Evolutionary conservation across 2,797 vertebrate species (phyloP).

Genomic region (Danio aesculapii): DNA sequence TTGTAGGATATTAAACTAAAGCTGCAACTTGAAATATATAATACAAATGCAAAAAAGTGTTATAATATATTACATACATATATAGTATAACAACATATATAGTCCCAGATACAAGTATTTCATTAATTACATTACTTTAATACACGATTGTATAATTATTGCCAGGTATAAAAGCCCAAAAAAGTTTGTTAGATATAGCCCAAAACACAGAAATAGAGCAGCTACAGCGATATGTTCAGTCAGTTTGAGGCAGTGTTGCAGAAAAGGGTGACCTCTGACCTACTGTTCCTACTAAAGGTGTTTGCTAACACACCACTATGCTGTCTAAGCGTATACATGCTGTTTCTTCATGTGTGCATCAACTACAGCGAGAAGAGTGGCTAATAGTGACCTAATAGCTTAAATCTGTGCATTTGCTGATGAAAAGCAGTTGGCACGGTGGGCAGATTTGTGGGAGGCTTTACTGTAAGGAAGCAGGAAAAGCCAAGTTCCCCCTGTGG

Average conservation of each 20-base stretch:
- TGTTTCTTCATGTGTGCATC: neutral
- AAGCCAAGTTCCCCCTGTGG: conserved; percentile 57
- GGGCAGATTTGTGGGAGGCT: conserved; percentile 49
- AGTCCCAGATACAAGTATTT: too few relatives aligned
- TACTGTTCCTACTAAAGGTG: neutral
- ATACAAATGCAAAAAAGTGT: too few relatives aligned
- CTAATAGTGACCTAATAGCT: conserved; percentile 30
- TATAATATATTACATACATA: too few relatives aligned
- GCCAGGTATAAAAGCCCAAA: neutral
- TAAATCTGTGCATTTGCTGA: conserved; percentile 18
- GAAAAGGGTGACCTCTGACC: conserved; percentile 1
- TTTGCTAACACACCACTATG: neutral
- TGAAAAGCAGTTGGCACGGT: conserved; percentile 30
- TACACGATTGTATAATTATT: neutral
- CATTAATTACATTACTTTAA: too few relatives aligned
- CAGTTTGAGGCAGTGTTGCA: neutral
- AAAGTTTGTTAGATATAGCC: too few relatives aligned
- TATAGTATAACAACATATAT: neutral
- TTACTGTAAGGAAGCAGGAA: conserved; percentile 46
- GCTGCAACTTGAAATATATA: too few relatives aligned
- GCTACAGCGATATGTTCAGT: neutral
- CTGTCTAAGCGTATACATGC: neutral
- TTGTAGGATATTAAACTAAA: neutral
- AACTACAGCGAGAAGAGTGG: neutral
- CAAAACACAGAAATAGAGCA: neutral